Evolutionary conservation across 1,140 invertebrate genomes (phyloP), one percentile per base, ranked within the genome.

Genomic region (Diachasma alloeum): DNA sequence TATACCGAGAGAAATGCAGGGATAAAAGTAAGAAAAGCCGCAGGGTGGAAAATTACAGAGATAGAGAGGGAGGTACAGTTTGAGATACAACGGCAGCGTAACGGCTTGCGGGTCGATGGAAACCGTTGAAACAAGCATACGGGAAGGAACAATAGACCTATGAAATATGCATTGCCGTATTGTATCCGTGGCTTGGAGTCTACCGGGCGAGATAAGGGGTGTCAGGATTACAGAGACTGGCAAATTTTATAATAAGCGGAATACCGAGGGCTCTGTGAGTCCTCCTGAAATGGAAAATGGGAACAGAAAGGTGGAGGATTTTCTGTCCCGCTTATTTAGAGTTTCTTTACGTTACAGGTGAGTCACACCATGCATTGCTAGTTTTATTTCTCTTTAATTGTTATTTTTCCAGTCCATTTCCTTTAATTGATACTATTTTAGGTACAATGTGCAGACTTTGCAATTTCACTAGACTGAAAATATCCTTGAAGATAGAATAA

Each of bases 81-180:
- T 31, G 53, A 9, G 22, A 13, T 46, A 73, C 73, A 31, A 69
- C 56, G 39, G 22, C 0, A 56, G 44, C 48, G 6, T 17, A 53
- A 53, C n/a, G 48, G 15, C 48, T 53, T 53, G 48, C 6, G 48
- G 48, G 48, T 53, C 48, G 48, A 17, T 53, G 48, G 48, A 19
- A 53, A 24, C 53, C 17, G 8, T 69, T 42, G 68, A 63, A 63
- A 72, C 17, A 48, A 53, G 68, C 69, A 66, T 31, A 72, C n/a
- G 75, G n/a, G 59, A 71, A 53, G 15, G 26, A 76, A 77, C 70
- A 77, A 69, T 46, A 67, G 22, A 19, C 48, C 48, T 71, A 76
- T 76, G 74, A 76, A 76, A 76, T 76, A 76, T 76, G 74, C 74
- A 76, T 17, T 17, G 36, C 31, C 6, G 59, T 66, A 37, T 37